Conservation (phyloP, 1,140 invertebrate species). For the Aethina tumida region DNA sequence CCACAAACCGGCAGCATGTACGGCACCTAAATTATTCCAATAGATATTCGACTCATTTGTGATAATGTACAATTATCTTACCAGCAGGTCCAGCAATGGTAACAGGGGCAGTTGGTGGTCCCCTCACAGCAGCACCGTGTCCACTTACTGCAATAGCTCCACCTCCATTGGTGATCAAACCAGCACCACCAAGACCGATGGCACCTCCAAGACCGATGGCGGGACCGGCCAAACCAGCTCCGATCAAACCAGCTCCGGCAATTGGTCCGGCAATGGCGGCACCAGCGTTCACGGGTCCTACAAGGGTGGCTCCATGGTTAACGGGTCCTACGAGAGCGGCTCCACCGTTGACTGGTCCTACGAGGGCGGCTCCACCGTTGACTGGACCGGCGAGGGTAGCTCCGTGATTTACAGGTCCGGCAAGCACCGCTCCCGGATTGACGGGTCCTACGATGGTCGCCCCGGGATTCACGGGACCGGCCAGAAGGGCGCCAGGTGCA, state of each 20-base stretch:
- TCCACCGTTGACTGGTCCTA: conserved; percentile 7
- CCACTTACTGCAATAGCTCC: conserved; percentile 8
- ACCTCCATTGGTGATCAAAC: conserved; percentile 8
- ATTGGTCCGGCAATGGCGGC: conserved; percentile 7
- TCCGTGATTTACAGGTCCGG: conserved; percentile 4
- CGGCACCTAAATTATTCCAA: no score
- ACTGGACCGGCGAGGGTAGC: not conserved
- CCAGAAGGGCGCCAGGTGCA: conserved; percentile 3
- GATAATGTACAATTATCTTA: no score
- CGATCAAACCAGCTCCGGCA: not conserved
- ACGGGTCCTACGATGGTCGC: conserved; percentile 6
- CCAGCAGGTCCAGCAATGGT: conserved; percentile 12
- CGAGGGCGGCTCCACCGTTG: conserved; percentile 4
- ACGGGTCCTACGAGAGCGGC: conserved; percentile 6
- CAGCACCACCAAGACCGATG: conserved; percentile 2
- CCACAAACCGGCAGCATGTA: no score
- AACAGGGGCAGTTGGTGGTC: conserved; percentile 14
- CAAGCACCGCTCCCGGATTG: conserved; percentile 1
- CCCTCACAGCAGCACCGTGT: conserved; percentile 10
- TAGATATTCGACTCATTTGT: no score
- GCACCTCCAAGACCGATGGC: conserved; percentile 8
- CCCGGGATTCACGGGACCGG: no score
- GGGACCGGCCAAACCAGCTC: not conserved
- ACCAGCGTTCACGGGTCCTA: conserved; percentile 1
- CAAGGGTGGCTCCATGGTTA: not conserved